Evolutionary conservation across 2,113 vertebrate genomes (phyloP), one percentile per base, ranked within the genome.

Genomic region (Rhea pennata): DNA sequence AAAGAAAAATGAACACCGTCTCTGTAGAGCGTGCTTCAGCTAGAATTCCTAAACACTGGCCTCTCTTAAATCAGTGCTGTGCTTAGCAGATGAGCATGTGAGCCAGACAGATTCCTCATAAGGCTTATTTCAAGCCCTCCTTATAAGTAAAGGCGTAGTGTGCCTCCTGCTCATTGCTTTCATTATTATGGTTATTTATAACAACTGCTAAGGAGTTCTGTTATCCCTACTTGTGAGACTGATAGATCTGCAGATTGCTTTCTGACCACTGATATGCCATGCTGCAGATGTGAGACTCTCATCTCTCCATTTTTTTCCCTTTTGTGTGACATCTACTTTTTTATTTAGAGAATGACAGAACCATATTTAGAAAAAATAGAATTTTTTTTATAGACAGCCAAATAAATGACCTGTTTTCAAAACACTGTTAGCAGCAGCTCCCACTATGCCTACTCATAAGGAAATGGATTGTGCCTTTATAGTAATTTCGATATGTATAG

Each of bases 151-250:
- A 87, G 64, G 24, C 58, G 84, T 92, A 79, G 58, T 82, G 29
- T 93, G 54, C 77, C 64, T 95, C 36, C 51, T 0, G 64, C 40
- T 95, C n/a, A 10, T 85, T 83, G 94, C 91, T 96, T 95, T 94
- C 67, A 61, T 93, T 93, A 89, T 92, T 92, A 93, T 90, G 64
- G 89, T 90, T 97, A 91, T 95, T 94, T 92, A 87, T 95, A 94
- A 95, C 89, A 74, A 22, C 64, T 77, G 59, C 87, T 89, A 17
- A 85, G 69, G 93, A 92, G 67, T 93, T 92, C 66, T 94, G 84
- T 94, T 95, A 67, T 94, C 89, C 65, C 72, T 4, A n/a, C 87
- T 40, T 71, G 54, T 2, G 36, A 94, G 85, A 69, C 75, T 33
- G 31, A 22, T 70, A 50, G 69, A 39, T 91, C 59, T 89, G 82